Base-by-base conservation (phyloP, 2,888 invertebrate genomes). In the Craniophora ligustri region DNA sequence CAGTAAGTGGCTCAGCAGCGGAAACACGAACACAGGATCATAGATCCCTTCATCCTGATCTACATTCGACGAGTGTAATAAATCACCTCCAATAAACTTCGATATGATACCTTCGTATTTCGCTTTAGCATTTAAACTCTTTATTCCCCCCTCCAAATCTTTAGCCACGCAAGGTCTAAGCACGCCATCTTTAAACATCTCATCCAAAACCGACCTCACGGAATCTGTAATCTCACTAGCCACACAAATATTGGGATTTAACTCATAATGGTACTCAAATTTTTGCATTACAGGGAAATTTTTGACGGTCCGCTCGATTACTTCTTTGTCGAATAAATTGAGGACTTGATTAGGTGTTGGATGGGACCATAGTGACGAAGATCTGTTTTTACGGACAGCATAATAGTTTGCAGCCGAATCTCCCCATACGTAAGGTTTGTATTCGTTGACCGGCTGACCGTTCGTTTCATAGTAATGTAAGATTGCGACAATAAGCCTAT, bases 391-490 rank as follows among this genome's bases (percentile, higher is more conserved):
- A 41, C 95, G 92, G 0, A 97, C 94, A 1, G 97, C 95, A 79
- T 97, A 97, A 81, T 97, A 95, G 42, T 95, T 95, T 0, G 96
- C 95, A 0, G 97, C 98, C 2, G 96, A 95, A 79, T 95, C 95
- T 0, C 98, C 98, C 96, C 97, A 98, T 0, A 98, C 89, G 75
- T 96, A 97, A 0, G 98, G 98, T 62, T 96, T 95, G 82, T 94
- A 96, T 72, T 95, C 94, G 41, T 94, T 91, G 8, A 97, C 91
- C 14, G 95, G 94, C 54, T 95, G 91, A 44, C 95, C 95, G 77
- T 95, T 95, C 56, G 88, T 89, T 88, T 98, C 96, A 87, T 97
- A 97, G 59, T 94, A 90, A 67, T 95, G 94, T 48, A 97, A 82
- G 61, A 97, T 92, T 41, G 95, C 90, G 55, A 97, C 87, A 39